Conservation (phyloP, 2,113 vertebrate species). For the Paradoxurus hermaphroditus region DNA sequence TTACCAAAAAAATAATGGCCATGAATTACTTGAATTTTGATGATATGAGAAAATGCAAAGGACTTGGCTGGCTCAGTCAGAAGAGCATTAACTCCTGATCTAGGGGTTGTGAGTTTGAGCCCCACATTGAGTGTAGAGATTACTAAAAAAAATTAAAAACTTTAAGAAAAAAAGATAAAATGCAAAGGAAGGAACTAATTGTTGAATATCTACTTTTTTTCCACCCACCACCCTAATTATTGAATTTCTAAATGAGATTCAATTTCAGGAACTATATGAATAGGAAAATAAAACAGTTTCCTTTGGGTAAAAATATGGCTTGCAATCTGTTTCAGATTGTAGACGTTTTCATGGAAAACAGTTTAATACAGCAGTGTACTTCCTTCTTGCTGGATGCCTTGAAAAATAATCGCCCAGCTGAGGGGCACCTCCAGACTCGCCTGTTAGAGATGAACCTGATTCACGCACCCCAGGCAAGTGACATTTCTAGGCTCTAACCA, state of each 20-base stretch:
- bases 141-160: not conserved
- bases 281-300: not conserved
- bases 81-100: not conserved
- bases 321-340: conserved; percentile 86
- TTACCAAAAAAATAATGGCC: not conserved
- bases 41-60: not conserved
- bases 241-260: not conserved
- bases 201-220: too few species aligned
- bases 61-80: not conserved
- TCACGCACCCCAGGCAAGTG: conserved; percentile 91
- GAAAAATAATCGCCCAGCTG: conserved; percentile 91
- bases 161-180: not conserved
- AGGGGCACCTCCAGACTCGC: conserved; percentile 93
- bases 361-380: conserved; percentile 94
- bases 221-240: too few species aligned
- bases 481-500: not conserved
- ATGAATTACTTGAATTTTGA: not conserved
- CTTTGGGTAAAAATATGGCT: not conserved
- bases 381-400: conserved; percentile 93
- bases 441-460: conserved; percentile 96
- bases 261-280: conserved; percentile 25
- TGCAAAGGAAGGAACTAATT: not conserved
- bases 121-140: not conserved
- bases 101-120: not conserved
- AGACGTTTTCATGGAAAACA: conserved; percentile 97